A percentile compares a stretch with the other conserved stretches of the same genome.
These are phyloP conservation scores for Chymomyza procnemis DNA, from an alignment of 2,888 invertebrate genomes.

Conservation along the genomic window DNA sequence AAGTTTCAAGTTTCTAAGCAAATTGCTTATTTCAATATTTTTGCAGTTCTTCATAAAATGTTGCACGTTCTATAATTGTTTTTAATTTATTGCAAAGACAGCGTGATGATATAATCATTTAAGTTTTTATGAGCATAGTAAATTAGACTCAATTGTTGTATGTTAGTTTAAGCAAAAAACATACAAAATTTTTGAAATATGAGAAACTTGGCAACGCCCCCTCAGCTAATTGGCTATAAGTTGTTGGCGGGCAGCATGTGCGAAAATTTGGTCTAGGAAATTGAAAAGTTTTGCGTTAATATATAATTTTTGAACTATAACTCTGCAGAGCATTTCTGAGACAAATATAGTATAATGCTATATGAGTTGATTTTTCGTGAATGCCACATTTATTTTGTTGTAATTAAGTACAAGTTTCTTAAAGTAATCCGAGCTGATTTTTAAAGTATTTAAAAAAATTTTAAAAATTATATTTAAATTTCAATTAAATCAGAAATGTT, in stretches of 20 bases:
- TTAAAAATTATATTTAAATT: no score
- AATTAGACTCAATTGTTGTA: neutral
- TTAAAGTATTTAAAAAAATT: no score
- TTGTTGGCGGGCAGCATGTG: neutral
- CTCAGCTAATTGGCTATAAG: neutral
- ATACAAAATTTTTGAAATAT: neutral
- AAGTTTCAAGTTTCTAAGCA: conserved; percentile 20
- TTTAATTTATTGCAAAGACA: neutral
- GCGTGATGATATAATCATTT: conserved; percentile 32
- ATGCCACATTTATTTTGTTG: no score
- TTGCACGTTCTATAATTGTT: neutral
- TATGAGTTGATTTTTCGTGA: no score
- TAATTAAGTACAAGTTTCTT: no score
- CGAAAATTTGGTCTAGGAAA: no score
- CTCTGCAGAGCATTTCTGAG: no score
- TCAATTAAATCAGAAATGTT: no score
- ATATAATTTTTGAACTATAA: no score
- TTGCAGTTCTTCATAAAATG: neutral
- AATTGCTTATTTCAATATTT: conserved; percentile 2
- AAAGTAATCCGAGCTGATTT: no score
- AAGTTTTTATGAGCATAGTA: neutral
- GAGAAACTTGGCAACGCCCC: neutral
- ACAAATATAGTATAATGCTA: no score
- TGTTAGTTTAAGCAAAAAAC: neutral
- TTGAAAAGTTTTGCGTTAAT: no score